Evolutionary conservation across 23 tunicate species (phyloP).

Genomic region (Halocynthia aurantium): DNA sequence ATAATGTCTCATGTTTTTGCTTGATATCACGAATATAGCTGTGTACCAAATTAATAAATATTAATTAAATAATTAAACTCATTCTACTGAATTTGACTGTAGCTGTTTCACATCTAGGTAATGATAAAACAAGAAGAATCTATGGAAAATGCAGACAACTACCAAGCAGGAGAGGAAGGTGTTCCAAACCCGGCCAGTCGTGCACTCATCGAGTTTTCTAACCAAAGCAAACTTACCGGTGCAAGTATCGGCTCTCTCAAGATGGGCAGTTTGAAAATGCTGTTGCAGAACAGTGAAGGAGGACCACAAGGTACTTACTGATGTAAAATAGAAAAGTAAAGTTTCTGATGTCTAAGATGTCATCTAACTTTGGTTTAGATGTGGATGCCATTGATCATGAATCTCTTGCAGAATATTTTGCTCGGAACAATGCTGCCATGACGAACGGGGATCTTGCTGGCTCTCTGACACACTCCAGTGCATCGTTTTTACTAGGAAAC

Average conservation of each 20-base stretch:
- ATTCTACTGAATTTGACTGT: too few relatives aligned
- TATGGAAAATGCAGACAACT: neutral
- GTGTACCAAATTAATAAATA: too few relatives aligned
- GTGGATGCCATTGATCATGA: conserved; percentile 62
- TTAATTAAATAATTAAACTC: too few relatives aligned
- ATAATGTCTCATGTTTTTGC: neutral
- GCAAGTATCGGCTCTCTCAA: neutral
- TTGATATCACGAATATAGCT: too few relatives aligned
- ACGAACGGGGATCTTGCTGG: neutral
- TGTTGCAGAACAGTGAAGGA: conserved; percentile 25
- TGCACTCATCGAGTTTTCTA: conserved; percentile 22
- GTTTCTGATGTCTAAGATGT: too few relatives aligned
- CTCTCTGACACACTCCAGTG: neutral
- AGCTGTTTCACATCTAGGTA: neutral
- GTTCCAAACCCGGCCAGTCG: conserved; percentile 16
- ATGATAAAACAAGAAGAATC: conserved; percentile 3
- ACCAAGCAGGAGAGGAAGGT: neutral
- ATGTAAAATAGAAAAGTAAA: too few relatives aligned
- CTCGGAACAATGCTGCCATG: conserved; percentile 11
- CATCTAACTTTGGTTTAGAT: conserved; percentile 8
- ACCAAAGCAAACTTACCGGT: conserved; percentile 7
- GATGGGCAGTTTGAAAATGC: conserved; percentile 16
- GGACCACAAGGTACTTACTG: conserved; percentile 5
- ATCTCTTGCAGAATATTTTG: conserved; percentile 71
- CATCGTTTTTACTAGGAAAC: too few relatives aligned